phyloP scores from a whole-genome alignment of 2,888 invertebrate species.

The Leptogaster cylindrica region DNA sequence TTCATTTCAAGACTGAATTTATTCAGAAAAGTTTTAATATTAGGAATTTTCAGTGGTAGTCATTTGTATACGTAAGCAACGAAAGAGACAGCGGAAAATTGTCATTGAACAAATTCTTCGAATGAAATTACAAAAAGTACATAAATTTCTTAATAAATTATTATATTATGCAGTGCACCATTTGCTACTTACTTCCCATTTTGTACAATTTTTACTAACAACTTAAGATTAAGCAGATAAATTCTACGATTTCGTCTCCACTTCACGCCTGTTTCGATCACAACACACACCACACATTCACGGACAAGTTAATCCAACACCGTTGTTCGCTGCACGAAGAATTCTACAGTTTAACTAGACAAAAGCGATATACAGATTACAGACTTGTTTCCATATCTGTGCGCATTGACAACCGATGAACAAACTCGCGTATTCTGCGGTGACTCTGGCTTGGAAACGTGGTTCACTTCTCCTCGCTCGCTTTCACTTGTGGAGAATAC shows the following conservation, averaged over 20 bases:
- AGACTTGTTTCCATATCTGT: constrained; percentile 11
- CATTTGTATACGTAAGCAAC: constrained; percentile 51
- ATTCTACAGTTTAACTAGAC: neutral
- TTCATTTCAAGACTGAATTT: too few relatives aligned
- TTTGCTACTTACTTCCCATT: constrained; percentile 64
- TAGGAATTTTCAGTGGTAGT: too few relatives aligned
- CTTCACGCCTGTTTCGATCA: constrained; percentile 27
- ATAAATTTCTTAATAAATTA: neutral
- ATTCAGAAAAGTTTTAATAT: too few relatives aligned
- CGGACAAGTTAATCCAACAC: constrained; percentile 18
- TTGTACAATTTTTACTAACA: constrained; percentile 54
- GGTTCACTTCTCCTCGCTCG: constrained; percentile 17
- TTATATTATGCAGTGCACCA: neutral
- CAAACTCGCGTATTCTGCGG: constrained; percentile 14
- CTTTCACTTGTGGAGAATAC: constrained; percentile 20
- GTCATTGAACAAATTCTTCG: constrained; percentile 38
- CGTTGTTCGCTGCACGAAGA: neutral
- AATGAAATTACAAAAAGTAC: constrained; percentile 16
- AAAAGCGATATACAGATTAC: constrained; percentile 4
- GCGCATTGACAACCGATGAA: constrained; percentile 29
- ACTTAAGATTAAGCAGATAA: constrained; percentile 49
- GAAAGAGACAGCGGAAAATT: constrained; percentile 45
- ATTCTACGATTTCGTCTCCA: constrained; percentile 26
- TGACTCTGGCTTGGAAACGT: constrained; percentile 9
- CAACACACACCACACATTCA: constrained; percentile 32